phyloP scores from a whole-genome alignment of 2,113 vertebrate genomes.

The Eurypyga helias region DNA sequence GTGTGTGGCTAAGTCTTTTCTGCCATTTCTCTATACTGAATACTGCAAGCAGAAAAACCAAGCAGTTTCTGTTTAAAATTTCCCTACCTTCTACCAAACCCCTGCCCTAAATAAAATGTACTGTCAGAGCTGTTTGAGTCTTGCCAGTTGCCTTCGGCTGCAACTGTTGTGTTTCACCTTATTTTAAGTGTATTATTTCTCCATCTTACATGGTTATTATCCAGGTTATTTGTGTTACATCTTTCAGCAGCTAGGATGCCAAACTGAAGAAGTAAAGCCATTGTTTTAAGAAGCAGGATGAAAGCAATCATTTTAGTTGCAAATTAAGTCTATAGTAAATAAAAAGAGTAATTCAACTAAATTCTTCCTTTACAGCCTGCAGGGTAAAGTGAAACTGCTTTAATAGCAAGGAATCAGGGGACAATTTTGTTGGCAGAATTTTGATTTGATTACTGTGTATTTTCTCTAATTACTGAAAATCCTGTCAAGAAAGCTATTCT shows the following conservation, averaged over 20 bases:
- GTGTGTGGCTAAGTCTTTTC: neutral
- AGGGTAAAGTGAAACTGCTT: conserved; percentile 33
- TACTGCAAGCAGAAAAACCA: neutral
- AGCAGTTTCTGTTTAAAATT: neutral
- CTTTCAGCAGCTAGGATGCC: neutral
- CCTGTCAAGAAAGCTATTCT: neutral
- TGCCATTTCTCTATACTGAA: neutral
- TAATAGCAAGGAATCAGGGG: conserved; percentile 6
- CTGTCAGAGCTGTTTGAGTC: neutral
- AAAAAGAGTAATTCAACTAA: conserved; percentile 38
- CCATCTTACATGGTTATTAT: neutral
- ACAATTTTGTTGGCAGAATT: conserved; percentile 37
- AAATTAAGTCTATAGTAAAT: conserved; percentile 53
- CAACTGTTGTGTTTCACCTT: neutral
- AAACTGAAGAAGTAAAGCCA: conserved; percentile 15
- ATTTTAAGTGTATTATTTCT: neutral
- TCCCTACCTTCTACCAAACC: neutral
- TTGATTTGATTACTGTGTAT: conserved; percentile 30
- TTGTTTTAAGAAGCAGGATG: conserved; percentile 24
- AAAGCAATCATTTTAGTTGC: conserved; percentile 32
- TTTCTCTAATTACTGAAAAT: neutral
- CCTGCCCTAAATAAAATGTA: neutral
- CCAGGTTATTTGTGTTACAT: neutral
- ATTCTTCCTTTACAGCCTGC: conserved; percentile 35
- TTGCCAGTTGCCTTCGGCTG: neutral